Percentiles rank a stretch among this genome's conserved stretches.
Evolutionary conservation across 37 sponge, comb jelly and placozoan species (phyloP).

Genomic region (Petrosia ficiformis): DNA sequence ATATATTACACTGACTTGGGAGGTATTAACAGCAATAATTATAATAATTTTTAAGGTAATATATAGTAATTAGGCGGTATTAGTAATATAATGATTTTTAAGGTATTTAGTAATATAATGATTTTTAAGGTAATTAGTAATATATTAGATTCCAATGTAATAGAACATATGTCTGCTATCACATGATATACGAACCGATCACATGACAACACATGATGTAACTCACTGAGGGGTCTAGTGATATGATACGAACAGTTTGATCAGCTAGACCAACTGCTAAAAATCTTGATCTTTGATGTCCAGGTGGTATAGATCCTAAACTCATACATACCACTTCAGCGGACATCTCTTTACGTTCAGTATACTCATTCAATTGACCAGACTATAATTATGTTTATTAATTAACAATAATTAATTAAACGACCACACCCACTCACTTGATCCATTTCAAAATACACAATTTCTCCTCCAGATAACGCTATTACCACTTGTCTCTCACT

Average conservation of each 20-base stretch:
- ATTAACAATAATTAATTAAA: neutral
- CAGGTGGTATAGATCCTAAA: conserved; percentile 87
- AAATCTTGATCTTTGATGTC: conserved; percentile 94
- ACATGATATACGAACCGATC: too few relatives aligned
- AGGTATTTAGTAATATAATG: too few relatives aligned
- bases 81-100: too few relatives aligned
- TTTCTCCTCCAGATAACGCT: conserved; percentile 92
- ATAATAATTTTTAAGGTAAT: too few relatives aligned
- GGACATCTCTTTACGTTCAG: conserved; percentile 93
- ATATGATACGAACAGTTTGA: conserved; percentile 94
- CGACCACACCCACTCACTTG: conserved; percentile 34
- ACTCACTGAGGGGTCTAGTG: conserved; percentile 91
- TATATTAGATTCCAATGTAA: too few relatives aligned
- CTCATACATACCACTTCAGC: conserved; percentile 94
- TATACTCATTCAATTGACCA: conserved; percentile 98
- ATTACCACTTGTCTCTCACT: conserved; percentile 97
- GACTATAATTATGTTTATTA: conserved; percentile 25
- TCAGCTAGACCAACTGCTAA: conserved; percentile 96
- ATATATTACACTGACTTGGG: too few relatives aligned
- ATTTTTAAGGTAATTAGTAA: too few relatives aligned
- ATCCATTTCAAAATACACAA: conserved; percentile 99
- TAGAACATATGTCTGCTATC: too few relatives aligned
- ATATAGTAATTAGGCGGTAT: too few relatives aligned
- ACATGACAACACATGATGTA: too few relatives aligned
- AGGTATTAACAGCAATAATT: too few relatives aligned